Evolutionary conservation across 1,140 invertebrate species (phyloP).

Genomic region (Ptiloglossa arizonensis): DNA sequence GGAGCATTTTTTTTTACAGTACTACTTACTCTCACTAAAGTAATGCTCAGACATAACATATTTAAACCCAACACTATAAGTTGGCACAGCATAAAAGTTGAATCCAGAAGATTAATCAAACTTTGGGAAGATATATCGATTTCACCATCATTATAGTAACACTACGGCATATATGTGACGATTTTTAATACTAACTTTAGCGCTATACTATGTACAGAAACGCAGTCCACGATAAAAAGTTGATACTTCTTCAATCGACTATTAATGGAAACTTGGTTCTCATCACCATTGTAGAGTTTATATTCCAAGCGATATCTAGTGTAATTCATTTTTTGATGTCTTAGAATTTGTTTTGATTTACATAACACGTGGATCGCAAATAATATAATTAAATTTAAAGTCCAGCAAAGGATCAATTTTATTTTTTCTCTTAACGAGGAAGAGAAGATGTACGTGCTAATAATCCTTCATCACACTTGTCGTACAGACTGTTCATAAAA

Average conservation of each 20-base stretch:
- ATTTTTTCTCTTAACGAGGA: no score
- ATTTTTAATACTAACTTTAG: neutral
- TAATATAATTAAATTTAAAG: no score
- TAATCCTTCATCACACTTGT: no score
- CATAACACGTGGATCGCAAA: no score
- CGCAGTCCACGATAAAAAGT: neutral
- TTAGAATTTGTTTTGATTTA: no score
- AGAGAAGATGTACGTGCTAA: no score
- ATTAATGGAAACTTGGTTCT: neutral
- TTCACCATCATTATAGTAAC: neutral
- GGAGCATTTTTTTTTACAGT: no score
- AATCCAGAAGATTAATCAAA: neutral
- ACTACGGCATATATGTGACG: neutral
- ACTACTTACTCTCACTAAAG: neutral
- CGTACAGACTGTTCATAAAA: no score
- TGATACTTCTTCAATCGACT: neutral
- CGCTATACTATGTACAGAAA: neutral
- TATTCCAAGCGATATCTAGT: neutral
- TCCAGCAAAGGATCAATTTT: no score
- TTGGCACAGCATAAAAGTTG: neutral
- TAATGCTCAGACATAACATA: neutral
- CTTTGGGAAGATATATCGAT: neutral
- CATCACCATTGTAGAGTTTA: neutral
- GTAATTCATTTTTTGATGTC: neutral
- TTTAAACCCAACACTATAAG: conserved; percentile 1